These are phyloP conservation scores for Momotus momota DNA, from an alignment of 2,797 vertebrate species.

Conservation along the genomic window DNA sequence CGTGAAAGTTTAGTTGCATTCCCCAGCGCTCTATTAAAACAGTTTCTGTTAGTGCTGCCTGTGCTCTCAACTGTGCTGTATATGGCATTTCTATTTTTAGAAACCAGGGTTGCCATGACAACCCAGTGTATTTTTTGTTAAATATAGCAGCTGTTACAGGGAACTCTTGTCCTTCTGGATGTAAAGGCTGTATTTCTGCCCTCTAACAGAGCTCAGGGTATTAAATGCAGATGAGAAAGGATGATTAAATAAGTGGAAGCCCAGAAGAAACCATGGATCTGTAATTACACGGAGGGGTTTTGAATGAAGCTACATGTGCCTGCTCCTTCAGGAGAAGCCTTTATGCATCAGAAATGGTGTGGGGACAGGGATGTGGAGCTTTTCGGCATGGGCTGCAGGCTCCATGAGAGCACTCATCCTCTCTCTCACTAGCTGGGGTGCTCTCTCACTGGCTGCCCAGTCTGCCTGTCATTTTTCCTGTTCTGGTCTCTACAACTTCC, in stretches of 20 bases:
- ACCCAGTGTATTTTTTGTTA: constrained; percentile 67
- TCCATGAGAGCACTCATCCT: neutral
- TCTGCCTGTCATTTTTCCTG: neutral
- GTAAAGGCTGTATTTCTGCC: constrained; percentile 17
- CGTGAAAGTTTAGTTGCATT: neutral
- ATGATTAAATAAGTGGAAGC: constrained; percentile 46
- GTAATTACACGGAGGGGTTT: constrained; percentile 5
- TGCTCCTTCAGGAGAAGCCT: neutral
- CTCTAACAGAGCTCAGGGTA: constrained; percentile 20
- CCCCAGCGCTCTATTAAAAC: neutral
- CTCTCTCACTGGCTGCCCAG: neutral
- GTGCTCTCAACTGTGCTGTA: neutral
- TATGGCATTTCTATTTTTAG: constrained; percentile 73
- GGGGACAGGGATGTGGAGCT: neutral
- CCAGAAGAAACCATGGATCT: constrained; percentile 14
- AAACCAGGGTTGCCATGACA: constrained; percentile 61
- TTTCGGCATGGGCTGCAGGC: neutral
- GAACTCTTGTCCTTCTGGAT: constrained; percentile 59
- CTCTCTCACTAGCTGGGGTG: neutral
- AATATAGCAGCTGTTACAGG: constrained; percentile 73
- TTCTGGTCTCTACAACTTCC: neutral
- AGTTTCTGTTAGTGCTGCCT: neutral
- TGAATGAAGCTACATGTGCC: neutral
- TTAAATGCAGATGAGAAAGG: neutral
- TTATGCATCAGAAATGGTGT: neutral